Evolutionary conservation across 2,888 invertebrate genomes (phyloP).

Genomic region (Melanophora roralis): DNA sequence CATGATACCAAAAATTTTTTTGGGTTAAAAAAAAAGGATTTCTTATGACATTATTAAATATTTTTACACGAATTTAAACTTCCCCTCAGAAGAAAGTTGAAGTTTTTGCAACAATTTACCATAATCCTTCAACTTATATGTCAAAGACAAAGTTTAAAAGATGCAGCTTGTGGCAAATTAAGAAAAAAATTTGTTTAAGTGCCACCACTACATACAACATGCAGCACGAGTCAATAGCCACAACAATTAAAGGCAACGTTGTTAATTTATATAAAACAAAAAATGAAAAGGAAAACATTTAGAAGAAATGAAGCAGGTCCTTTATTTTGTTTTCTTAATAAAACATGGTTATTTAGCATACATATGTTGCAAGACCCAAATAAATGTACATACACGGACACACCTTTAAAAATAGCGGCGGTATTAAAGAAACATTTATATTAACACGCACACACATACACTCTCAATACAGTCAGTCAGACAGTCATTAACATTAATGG

Average conservation of each 20-base stretch:
- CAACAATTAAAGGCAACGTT: conserved; percentile 56
- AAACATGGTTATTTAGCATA: conserved; percentile 51
- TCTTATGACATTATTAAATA: no score
- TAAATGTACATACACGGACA: background rate
- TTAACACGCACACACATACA: background rate
- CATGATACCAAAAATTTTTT: no score
- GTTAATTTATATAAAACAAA: conserved; percentile 45
- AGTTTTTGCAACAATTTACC: no score
- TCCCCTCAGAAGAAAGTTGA: conserved; percentile 8
- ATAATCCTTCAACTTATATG: no score
- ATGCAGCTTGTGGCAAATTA: conserved; percentile 52
- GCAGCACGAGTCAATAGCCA: conserved; percentile 59
- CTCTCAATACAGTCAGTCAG: no score
- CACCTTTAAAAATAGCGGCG: conserved; percentile 6
- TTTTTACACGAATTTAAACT: background rate
- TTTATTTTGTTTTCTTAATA: conserved; percentile 24
- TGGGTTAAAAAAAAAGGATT: no score
- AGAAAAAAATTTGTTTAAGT: conserved; percentile 28
- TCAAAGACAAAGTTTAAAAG: background rate
- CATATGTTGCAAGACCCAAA: conserved; percentile 36
- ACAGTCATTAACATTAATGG: conserved; percentile 45
- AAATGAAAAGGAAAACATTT: background rate
- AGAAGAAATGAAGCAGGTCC: conserved; percentile 50
- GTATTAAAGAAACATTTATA: conserved; percentile 22
- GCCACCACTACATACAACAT: conserved; percentile 39